These are phyloP conservation scores for Microdon myrmicae DNA, from an alignment of 2,888 invertebrate genomes.

Conservation along the genomic window DNA sequence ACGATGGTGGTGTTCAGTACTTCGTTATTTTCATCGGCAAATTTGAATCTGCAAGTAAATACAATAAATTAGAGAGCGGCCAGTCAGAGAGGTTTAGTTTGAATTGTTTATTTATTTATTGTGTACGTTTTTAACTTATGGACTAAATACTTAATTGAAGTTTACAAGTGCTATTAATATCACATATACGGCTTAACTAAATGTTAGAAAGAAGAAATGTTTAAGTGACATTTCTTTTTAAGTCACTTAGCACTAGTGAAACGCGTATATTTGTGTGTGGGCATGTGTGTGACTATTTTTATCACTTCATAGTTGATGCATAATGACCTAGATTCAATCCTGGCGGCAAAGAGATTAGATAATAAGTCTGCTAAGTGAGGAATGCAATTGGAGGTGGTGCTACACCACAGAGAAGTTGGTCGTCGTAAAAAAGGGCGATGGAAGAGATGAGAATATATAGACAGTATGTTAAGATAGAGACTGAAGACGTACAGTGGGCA, in stretches of 20 bases:
- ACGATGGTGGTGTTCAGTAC: no score
- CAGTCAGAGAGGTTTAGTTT: no score
- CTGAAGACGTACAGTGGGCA: no score
- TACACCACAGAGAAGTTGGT: not conserved
- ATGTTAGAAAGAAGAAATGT: conserved; percentile 15
- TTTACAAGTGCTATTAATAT: conserved; percentile 47
- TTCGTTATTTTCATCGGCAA: no score
- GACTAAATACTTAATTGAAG: conserved; percentile 43
- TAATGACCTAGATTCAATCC: conserved; percentile 51
- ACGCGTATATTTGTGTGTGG: conserved; percentile 10
- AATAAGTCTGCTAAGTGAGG: conserved; percentile 50
- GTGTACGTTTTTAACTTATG: conserved; percentile 30
- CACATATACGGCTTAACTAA: conserved; percentile 18
- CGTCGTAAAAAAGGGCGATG: conserved; percentile 31
- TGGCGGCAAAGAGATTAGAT: conserved; percentile 48
- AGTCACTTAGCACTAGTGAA: no score
- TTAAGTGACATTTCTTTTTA: conserved; percentile 46
- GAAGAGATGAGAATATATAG: conserved; percentile 28
- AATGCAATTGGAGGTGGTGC: conserved; percentile 45
- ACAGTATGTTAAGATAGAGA: no score
- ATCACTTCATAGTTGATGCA: conserved; percentile 52
- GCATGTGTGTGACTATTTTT: conserved; percentile 41
- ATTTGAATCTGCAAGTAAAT: no score
- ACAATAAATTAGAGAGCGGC: no score
- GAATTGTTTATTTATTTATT: no score